These are phyloP conservation scores for Melipona quadrifasciata DNA, from an alignment of 1,140 invertebrate genomes.

Conservation along the genomic window DNA sequence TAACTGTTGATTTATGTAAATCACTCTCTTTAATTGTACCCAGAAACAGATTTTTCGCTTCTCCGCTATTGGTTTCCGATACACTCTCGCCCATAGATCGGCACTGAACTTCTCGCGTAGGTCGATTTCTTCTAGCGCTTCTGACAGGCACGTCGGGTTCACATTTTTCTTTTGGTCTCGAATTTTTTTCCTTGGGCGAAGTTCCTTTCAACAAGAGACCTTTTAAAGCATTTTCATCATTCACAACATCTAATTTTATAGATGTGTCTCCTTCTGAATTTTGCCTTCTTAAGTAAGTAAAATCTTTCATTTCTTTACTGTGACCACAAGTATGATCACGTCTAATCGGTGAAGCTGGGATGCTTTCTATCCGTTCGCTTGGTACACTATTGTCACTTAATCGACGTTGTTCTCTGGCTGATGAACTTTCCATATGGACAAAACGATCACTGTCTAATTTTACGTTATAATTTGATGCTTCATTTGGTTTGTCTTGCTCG, in stretches of 20 bases:
- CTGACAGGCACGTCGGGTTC: slow-evolving; percentile 80
- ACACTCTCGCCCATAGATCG: slow-evolving; percentile 80
- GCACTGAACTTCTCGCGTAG: slow-evolving; percentile 76
- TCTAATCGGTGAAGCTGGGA: slow-evolving; percentile 54
- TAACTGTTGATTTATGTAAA: slow-evolving; percentile 69
- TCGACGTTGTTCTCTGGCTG: slow-evolving; percentile 71
- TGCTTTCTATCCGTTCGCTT: slow-evolving; percentile 65
- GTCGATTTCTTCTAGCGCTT: slow-evolving; percentile 77
- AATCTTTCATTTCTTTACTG: slow-evolving; percentile 67
- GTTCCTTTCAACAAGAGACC: slow-evolving; percentile 39
- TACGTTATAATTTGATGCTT: slow-evolving; percentile 73
- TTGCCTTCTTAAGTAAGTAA: slow-evolving; percentile 73
- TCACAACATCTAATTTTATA: slow-evolving; percentile 50
- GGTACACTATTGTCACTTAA: slow-evolving; percentile 71
- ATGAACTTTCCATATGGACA: slow-evolving; percentile 57
- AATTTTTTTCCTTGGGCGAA: slow-evolving; percentile 60
- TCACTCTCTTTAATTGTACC: slow-evolving; percentile 79
- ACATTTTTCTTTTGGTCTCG: slow-evolving; percentile 68
- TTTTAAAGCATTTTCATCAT: slow-evolving; percentile 56
- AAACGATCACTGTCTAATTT: slow-evolving; percentile 69
- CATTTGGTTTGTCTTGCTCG: slow-evolving; percentile 75
- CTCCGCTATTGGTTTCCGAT: slow-evolving; percentile 62
- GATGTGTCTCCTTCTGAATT: slow-evolving; percentile 79
- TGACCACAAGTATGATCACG: slow-evolving; percentile 63
- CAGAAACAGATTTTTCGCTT: slow-evolving; percentile 76